A percentile compares a stretch with the other conserved stretches of the same genome.
Conservation (phyloP, 2,888 invertebrate genomes). For the Eilema griseolum region DNA sequence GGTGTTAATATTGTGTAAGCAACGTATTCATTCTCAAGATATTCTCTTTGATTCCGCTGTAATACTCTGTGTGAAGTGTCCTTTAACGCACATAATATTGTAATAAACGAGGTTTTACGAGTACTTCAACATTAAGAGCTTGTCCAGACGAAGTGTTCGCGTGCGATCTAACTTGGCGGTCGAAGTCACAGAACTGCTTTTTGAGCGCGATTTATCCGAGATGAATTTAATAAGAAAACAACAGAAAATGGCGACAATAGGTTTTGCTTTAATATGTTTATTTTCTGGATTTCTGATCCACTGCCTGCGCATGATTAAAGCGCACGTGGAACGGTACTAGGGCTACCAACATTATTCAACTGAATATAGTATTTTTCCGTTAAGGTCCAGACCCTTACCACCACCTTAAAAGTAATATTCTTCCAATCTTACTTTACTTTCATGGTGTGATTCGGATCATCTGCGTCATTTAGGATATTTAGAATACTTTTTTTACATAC, state of each 20-base stretch:
- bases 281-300: not conserved
- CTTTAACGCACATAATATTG: conserved; percentile 1
- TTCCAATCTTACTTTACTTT: no score
- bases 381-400: no score
- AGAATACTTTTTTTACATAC: no score
- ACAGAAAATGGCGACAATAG: not conserved
- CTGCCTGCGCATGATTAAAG: conserved; percentile 2
- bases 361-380: not conserved
- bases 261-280: not conserved
- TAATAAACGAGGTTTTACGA: conserved; percentile 1
- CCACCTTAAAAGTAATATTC: no score
- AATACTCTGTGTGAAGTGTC: not conserved
- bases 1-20: not conserved
- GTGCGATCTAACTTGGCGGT: not conserved
- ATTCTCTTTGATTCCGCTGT: conserved; percentile 2
- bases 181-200: not conserved
- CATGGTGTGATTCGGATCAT: no score
- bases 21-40: not conserved
- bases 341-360: not conserved
- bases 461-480: no score
- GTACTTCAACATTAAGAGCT: conserved; percentile 2
- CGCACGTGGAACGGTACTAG: not conserved
- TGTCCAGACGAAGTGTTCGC: not conserved
- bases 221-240: not conserved
- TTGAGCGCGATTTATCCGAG: not conserved